Evolutionary conservation across 2,888 invertebrate genomes (phyloP), one percentile per base, ranked within the genome.

Genomic region (Brachyopa scutellaris): DNA sequence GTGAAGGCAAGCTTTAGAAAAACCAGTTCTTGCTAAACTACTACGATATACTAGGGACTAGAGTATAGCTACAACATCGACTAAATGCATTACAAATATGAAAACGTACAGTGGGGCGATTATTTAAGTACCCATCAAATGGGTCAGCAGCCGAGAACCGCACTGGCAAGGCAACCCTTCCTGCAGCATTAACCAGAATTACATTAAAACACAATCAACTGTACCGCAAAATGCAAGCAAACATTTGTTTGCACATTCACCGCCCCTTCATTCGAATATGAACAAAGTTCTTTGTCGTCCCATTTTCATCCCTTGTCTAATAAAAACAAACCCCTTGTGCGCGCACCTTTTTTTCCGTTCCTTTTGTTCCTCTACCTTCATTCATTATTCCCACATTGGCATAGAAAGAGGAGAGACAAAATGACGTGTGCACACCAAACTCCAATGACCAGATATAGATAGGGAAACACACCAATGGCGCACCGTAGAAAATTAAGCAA

Each of bases 401-500:
- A 7, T 40, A 57, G 9, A 38, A 6, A 21, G 29, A 61, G 38
- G n/a, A n/a, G n/a, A n/a, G n/a, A n/a, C n/a, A n/a, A n/a, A n/a
- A n/a, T 38, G 19, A 72, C 31, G 23, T 42, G 21, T 17, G 57
- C 33, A 45, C 61, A 15, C 7, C 29, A 13, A 67, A 47, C 61
- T 66, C 6, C 67, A 61, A 73, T 36, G 49, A 66, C 53, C 51
- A 31, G 2, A 36, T 23, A 45, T 17, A 51, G 15, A 11, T 11
- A 29, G 59, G n/a, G 21, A 49, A 64, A 45, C 19, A 31, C 42
- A 64, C 72, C 64, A 53, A 26, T 3, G 26, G 49, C 66, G 73
- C 57, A 73, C 59, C 19, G 26, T 26, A 55, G 55, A 70, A 64
- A 80, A 80, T 80, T 80, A 80, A 80, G 80, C 80, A 74, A 79